Evolutionary conservation across 2,888 invertebrate genomes (phyloP).

Genomic region (Mystacides longicornis): DNA sequence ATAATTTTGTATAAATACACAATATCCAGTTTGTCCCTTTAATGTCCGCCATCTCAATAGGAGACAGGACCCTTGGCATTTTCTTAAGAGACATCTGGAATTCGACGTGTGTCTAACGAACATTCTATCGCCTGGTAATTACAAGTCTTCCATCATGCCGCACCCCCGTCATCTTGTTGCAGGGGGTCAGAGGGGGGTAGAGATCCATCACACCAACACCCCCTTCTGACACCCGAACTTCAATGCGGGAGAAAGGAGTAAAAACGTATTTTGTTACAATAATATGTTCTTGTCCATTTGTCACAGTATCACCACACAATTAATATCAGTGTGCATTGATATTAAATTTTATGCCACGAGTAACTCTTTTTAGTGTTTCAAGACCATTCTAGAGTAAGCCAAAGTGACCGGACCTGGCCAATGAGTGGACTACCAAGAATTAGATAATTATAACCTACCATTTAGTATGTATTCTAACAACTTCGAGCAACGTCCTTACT

Average conservation of each 20-base stretch:
- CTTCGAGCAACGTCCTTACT: too few relatives aligned
- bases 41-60: conserved; percentile 5
- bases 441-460: too few relatives aligned
- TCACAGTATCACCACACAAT: neutral
- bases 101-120: conserved; percentile 26
- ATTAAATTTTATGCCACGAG: too few relatives aligned
- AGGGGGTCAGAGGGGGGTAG: neutral
- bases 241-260: neutral
- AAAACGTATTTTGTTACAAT: neutral
- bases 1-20: too few relatives aligned
- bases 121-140: conserved; percentile 26
- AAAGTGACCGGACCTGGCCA: too few relatives aligned
- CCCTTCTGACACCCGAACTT: neutral
- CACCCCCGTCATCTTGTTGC: conserved; percentile 5
- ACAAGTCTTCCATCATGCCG: conserved; percentile 25
- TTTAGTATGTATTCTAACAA: too few relatives aligned
- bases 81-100: conserved; percentile 24
- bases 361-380: too few relatives aligned
- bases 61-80: conserved; percentile 6
- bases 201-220: neutral
- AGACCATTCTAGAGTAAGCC: too few relatives aligned
- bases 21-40: conserved; percentile 3
- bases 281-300: neutral
- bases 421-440: too few relatives aligned
- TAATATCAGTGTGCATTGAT: neutral